These are phyloP conservation scores for Drosophila mojavensis DNA, from an alignment of 1,140 invertebrate genomes.

Conservation along the genomic window DNA sequence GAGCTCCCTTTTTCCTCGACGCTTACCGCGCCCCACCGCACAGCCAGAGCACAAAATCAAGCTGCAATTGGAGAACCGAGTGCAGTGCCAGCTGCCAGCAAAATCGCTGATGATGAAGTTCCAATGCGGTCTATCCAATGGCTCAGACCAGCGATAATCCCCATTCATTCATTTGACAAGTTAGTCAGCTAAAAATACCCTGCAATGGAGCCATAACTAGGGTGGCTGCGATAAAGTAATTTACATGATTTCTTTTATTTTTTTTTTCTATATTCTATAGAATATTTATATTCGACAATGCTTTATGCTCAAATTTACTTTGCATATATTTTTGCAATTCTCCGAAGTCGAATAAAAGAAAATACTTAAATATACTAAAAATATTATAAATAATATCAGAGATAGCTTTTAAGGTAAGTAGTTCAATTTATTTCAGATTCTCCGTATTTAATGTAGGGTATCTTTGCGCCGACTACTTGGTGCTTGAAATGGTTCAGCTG, in stretches of 20 bases:
- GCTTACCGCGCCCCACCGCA: not conserved
- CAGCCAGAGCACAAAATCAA: slow-evolving; percentile 42
- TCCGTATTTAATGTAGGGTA: not conserved
- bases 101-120: slow-evolving; percentile 56
- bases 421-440: too few species aligned
- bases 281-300: too few species aligned
- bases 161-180: slow-evolving; percentile 13
- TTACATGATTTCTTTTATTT: too few species aligned
- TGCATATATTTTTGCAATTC: too few species aligned
- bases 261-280: too few species aligned
- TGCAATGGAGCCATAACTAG: not conserved
- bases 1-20: not conserved
- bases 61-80: slow-evolving; percentile 53
- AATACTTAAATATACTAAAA: too few species aligned
- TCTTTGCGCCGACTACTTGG: not conserved
- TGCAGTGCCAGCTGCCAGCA: slow-evolving; percentile 30
- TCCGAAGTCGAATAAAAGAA: too few species aligned
- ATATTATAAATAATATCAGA: too few species aligned
- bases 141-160: not conserved
- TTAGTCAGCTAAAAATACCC: slow-evolving; percentile 10
- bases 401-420: too few species aligned
- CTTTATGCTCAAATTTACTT: too few species aligned
- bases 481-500: not conserved
- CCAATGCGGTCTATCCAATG: slow-evolving; percentile 17
- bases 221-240: not conserved